Conservation (phyloP, 2,888 invertebrate genomes). For the Cynaeus angustus region DNA sequence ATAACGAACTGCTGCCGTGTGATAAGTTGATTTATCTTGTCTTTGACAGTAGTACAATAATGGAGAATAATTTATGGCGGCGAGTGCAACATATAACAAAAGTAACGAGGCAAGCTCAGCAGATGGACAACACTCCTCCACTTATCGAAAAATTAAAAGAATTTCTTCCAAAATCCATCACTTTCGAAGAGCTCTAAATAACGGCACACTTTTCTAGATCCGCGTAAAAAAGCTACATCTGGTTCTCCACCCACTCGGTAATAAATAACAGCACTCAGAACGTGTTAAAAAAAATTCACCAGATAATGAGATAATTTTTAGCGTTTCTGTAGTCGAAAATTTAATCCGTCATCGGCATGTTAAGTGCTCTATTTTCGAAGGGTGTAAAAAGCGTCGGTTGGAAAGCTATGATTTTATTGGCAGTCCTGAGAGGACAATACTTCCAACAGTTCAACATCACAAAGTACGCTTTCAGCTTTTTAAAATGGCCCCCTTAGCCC, state of each 20-base stretch:
- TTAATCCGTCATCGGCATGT: constrained; percentile 52
- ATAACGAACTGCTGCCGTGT: constrained; percentile 19
- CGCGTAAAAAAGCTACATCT: constrained; percentile 38
- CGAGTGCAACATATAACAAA: neutral
- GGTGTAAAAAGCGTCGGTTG: constrained; percentile 36
- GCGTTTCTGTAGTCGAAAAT: constrained; percentile 13
- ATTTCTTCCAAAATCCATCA: constrained; percentile 40
- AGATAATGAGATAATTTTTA: constrained; percentile 39
- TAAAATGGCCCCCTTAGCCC: constrained; percentile 71
- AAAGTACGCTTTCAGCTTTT: constrained; percentile 73
- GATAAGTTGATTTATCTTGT: constrained; percentile 25
- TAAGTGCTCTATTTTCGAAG: constrained; percentile 58
- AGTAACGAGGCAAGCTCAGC: constrained; percentile 2
- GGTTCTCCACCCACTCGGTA: constrained; percentile 21
- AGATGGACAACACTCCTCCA: constrained; percentile 1
- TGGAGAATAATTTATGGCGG: constrained; percentile 13
- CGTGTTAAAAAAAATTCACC: constrained; percentile 36
- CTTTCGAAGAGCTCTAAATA: constrained; percentile 8
- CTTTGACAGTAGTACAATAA: constrained; percentile 14
- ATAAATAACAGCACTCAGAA: constrained; percentile 38
- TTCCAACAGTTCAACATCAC: constrained; percentile 66
- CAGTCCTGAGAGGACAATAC: constrained; percentile 65
- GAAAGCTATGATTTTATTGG: constrained; percentile 70
- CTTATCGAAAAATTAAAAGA: constrained; percentile 46
- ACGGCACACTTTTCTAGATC: constrained; percentile 8